Conservation (phyloP, 2,888 invertebrate species). For the Aleiodes testaceus region DNA sequence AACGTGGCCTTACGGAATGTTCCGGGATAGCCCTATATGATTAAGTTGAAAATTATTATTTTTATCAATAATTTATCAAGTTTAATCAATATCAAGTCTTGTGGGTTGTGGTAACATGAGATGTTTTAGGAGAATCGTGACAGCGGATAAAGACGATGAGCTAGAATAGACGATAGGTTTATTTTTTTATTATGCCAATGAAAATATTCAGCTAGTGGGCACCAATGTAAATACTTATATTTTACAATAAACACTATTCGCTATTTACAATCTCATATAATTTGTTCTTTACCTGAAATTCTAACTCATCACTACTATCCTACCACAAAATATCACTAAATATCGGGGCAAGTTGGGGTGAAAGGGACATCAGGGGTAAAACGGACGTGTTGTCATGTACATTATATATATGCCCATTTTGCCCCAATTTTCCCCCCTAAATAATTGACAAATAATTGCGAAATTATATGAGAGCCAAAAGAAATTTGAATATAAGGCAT, state of each 20-base stretch:
- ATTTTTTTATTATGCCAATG: constrained; percentile 58
- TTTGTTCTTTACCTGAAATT: constrained; percentile 60
- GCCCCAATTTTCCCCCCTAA: background rate
- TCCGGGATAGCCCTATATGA: constrained; percentile 2
- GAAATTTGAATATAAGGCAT: constrained; percentile 4
- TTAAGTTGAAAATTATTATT: background rate
- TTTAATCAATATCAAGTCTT: background rate
- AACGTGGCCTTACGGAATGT: constrained; percentile 31
- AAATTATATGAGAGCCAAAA: background rate
- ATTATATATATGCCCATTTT: background rate
- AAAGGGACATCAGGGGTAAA: no score
- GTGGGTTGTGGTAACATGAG: background rate
- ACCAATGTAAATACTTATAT: constrained; percentile 72
- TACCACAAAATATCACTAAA: constrained; percentile 24
- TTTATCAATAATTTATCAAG: background rate
- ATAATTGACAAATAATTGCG: constrained; percentile 1
- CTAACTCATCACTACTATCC: constrained; percentile 40
- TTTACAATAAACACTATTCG: constrained; percentile 72
- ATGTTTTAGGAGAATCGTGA: constrained; percentile 4
- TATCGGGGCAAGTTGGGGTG: background rate
- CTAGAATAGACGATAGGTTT: constrained; percentile 46
- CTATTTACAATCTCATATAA: constrained; percentile 71
- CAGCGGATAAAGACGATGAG: constrained; percentile 13
- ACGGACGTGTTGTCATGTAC: no score
- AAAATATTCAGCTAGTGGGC: constrained; percentile 72